Base-by-base conservation (phyloP, 1,140 invertebrate genomes). In the Wiebesia pumilae region DNA sequence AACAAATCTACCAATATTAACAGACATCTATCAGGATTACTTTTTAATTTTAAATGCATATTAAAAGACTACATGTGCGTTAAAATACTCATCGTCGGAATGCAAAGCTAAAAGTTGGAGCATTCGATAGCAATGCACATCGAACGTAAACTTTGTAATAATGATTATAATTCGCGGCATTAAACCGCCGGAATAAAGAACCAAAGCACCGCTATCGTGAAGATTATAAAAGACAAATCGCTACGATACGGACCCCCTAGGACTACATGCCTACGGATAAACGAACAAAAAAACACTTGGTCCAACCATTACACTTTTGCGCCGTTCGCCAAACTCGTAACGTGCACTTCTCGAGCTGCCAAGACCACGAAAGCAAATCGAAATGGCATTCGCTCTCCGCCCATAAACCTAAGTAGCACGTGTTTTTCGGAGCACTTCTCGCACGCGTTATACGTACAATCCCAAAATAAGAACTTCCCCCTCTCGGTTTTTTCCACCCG, bases 391-490 rank as follows among this genome's bases (percentile, higher is more conserved):
- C 38, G 27, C 38, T 43, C 14, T 19, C n/a, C 21, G 0, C 19
- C 16, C 38, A 24, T 43, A 75, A 75, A 75, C 40, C 27, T 43
- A 43, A 75, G 24, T 75, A 75, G 71, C 71, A 75, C 71, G 71
- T 75, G 71, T 75, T 75, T 73, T 43, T 75, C 71, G 40, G 24
- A 71, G 69, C 33, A 38, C 33, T 38, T 16, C 33, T 21, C 2
- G 73, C n/a, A 43, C n/a, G 10, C n/a, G 40, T 77, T 77, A 47
- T 77, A 27, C 58, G 33, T 33, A 33, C 14, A 9, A 33, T 58
- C 35, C 77, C 47, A 79, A 79, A 79, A 79, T 79, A 79, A 79
- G 77, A 79, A 77, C 40, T 77, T 21, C 27, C 30, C 38, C 38
- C 47, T 79, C 40, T 75, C 9, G 12, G 16, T 75, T 33, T 40